Conservation (phyloP, 1,140 invertebrate species). For the Leptonema lineaticorne region DNA sequence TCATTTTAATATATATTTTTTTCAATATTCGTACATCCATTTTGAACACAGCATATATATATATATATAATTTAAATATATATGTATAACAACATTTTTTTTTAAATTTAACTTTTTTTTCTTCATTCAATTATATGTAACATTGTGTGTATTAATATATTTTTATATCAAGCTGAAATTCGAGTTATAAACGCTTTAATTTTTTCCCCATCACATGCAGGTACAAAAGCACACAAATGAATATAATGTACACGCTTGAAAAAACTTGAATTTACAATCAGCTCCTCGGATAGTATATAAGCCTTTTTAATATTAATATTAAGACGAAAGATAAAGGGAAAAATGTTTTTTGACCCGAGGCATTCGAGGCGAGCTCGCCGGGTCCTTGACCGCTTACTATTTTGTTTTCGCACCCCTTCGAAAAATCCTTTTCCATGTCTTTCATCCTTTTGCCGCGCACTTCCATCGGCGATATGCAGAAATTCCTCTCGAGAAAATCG, state of each 20-base stretch:
- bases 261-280: conserved; percentile 22
- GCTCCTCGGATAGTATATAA: background rate
- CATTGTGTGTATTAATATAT: background rate
- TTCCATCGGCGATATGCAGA: conserved; percentile 80
- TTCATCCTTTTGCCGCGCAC: conserved; percentile 73
- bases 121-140: conserved; percentile 4
- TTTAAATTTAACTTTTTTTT: too few species aligned
- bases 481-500: conserved; percentile 75
- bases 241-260: background rate
- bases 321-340: background rate
- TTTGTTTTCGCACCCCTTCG: conserved; percentile 24
- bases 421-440: conserved; percentile 59
- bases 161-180: conserved; percentile 2
- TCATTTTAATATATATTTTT: background rate
- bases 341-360: background rate
- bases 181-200: conserved; percentile 2
- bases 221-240: conserved; percentile 23
- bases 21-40: conserved; percentile 25
- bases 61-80: background rate
- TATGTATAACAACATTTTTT: background rate
- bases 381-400: conserved; percentile 32
- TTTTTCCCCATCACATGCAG: conserved; percentile 9
- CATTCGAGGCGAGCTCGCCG: conserved; percentile 28
- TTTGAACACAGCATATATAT: conserved; percentile 28
- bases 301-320: conserved; percentile 1